These are phyloP conservation scores for Oryctolagus cuniculus DNA, from an alignment of 2,113 vertebrate species.

Conservation along the genomic window mOryCun1.1 NC_091435.1:110758501-110759000, in stretches of 20 bases:
- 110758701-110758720: not conserved
- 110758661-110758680: not conserved
- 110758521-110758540: not conserved
- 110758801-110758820: not conserved
- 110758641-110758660: not conserved
- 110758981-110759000: constrained; percentile 53
- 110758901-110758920: not conserved
- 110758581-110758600: not conserved
- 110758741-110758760: not conserved
- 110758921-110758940: not conserved
- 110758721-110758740: not conserved
- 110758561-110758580: not conserved
- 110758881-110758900: not conserved
- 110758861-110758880: constrained; percentile 24
- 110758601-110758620: not conserved
- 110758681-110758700: not conserved
- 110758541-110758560: not conserved
- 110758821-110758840: not conserved
- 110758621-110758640: not conserved
- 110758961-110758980: not conserved
- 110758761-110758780: not conserved
- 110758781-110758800: not conserved
- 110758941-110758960: constrained; percentile 14
- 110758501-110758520: not conserved
- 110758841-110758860: not conserved